phyloP scores from a whole-genome alignment of 2,888 invertebrate genomes.

The Fragum whitleyi region DNA sequence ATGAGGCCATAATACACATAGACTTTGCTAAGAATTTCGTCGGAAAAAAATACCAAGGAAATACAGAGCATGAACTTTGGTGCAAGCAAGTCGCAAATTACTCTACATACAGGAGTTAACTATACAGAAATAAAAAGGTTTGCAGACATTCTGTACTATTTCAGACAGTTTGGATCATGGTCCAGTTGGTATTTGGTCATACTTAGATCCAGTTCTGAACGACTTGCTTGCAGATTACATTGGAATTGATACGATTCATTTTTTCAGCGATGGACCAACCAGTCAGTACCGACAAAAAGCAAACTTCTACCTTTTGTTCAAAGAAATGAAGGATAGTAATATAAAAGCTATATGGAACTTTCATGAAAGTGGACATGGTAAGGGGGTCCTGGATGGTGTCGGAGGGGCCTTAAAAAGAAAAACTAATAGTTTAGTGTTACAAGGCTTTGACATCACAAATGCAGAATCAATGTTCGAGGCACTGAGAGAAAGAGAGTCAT shows the following conservation, averaged over 20 bases:
- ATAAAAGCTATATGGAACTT: slow-evolving; percentile 78
- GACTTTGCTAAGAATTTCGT: slow-evolving; percentile 54
- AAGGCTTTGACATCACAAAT: slow-evolving; percentile 50
- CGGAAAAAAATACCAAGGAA: slow-evolving; percentile 44
- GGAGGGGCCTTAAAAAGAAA: slow-evolving; percentile 79
- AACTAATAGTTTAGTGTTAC: slow-evolving; percentile 56
- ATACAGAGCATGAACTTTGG: slow-evolving; percentile 60
- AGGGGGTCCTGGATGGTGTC: slow-evolving; percentile 81
- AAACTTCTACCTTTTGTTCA: slow-evolving; percentile 81
- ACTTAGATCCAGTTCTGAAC: slow-evolving; percentile 78
- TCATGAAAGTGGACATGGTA: slow-evolving; percentile 82
- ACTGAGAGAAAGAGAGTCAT: too few relatives aligned
- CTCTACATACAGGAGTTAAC: slow-evolving; percentile 57
- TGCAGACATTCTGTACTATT: slow-evolving; percentile 75
- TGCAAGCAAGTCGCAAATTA: slow-evolving; percentile 50
- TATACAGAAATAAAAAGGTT: background rate
- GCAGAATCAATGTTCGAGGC: too few relatives aligned
- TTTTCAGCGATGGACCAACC: slow-evolving; percentile 77
- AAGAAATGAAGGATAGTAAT: slow-evolving; percentile 37
- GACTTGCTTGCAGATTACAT: slow-evolving; percentile 46
- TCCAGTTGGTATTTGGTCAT: slow-evolving; percentile 84
- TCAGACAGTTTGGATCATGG: slow-evolving; percentile 81
- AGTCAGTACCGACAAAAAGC: slow-evolving; percentile 83
- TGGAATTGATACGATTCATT: slow-evolving; percentile 40
- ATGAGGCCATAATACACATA: slow-evolving; percentile 38